A percentile compares a stretch with the other conserved stretches of the same genome.
These are phyloP conservation scores for Hemibagrus guttatus DNA, from an alignment of 2,797 vertebrate genomes.

Conservation along the genomic window DNA sequence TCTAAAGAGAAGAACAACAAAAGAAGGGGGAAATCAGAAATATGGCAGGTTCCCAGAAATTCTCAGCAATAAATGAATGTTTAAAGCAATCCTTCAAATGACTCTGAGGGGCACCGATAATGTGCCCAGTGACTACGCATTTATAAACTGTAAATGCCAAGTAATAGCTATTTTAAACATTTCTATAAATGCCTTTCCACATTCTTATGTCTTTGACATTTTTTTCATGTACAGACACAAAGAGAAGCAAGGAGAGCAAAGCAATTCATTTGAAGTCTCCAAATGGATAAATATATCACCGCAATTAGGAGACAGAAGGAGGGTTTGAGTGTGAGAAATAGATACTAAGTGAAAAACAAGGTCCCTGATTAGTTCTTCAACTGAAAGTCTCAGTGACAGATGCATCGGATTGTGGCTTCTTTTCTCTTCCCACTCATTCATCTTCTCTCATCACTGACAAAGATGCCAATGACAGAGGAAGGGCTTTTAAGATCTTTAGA, in stretches of 20 bases:
- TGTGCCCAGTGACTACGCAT: neutral
- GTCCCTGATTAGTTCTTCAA: conserved; percentile 38
- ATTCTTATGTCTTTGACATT: neutral
- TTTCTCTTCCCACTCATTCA: conserved; percentile 14
- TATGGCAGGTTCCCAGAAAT: neutral
- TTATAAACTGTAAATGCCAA: neutral
- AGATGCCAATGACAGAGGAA: conserved; percentile 15
- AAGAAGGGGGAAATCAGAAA: neutral
- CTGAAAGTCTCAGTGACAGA: conserved; percentile 36
- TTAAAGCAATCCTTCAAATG: neutral
- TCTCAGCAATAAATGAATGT: neutral
- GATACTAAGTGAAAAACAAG: conserved; percentile 23
- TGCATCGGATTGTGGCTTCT: conserved; percentile 38
- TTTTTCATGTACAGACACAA: neutral
- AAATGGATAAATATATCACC: conserved; percentile 40
- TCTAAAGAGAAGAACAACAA: conserved; percentile 61
- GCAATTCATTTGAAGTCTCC: conserved; percentile 18
- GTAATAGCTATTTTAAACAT: neutral
- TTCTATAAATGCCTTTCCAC: neutral
- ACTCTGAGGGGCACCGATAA: neutral
- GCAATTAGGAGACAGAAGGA: conserved; percentile 26
- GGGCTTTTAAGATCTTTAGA: conserved; percentile 10
- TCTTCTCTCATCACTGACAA: conserved; percentile 12
- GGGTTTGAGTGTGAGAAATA: neutral
- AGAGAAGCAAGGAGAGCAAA: neutral